Percentiles rank a stretch among this genome's conserved stretches.
Conservation (phyloP, 2,888 invertebrate species). For the Cryptocheilus praepositus region DNA sequence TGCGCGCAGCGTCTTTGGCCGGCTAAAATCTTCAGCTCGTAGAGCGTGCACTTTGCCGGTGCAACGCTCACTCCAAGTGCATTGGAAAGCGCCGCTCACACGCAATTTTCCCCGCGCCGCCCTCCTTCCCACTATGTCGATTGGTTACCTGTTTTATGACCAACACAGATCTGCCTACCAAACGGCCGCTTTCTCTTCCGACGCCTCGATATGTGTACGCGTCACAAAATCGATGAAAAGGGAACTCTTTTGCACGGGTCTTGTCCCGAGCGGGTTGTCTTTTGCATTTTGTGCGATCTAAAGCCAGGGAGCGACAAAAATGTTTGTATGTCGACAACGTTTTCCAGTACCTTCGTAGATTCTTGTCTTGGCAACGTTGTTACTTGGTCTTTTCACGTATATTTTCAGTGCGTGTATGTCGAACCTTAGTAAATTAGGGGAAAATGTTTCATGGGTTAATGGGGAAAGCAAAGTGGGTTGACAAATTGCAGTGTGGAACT, state of each 20-base stretch:
- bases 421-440: too few relatives aligned
- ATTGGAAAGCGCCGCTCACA: conserved; percentile 61
- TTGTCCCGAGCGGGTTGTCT: background rate
- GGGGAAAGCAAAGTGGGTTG: too few relatives aligned
- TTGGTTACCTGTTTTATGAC: conserved; percentile 42
- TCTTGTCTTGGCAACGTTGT: too few relatives aligned
- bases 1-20: conserved; percentile 35
- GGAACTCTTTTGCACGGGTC: background rate
- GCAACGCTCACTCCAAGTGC: conserved; percentile 50
- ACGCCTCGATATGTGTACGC: conserved; percentile 50
- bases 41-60: conserved; percentile 50
- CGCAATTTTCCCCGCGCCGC: conserved; percentile 37
- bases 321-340: too few relatives aligned
- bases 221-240: conserved; percentile 9
- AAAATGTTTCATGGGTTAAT: too few relatives aligned
- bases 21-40: conserved; percentile 26
- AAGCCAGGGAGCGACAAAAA: background rate
- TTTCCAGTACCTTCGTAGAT: too few relatives aligned
- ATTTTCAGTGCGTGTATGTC: too few relatives aligned
- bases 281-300: background rate
- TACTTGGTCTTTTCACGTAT: too few relatives aligned
- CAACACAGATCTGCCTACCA: conserved; percentile 62
- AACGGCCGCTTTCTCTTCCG: conserved; percentile 59
- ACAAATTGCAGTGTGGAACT: too few relatives aligned
- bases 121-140: conserved; percentile 35